phyloP scores from a whole-genome alignment of 1,140 invertebrate species.

The Caenorhabditis briggsae region DNA sequence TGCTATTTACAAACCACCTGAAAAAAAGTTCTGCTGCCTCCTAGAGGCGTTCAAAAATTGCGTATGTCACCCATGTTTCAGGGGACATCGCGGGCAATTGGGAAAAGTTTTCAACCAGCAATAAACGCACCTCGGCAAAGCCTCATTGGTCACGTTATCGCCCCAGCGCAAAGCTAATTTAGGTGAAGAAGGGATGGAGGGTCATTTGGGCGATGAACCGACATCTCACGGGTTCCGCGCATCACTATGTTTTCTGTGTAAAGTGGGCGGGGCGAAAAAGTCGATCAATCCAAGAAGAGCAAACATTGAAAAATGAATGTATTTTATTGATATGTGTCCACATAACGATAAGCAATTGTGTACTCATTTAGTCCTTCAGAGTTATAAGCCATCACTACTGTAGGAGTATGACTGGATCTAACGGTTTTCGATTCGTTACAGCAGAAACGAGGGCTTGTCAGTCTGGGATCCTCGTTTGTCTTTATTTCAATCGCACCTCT shows the following conservation, averaged over 20 bases:
- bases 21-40: constrained; percentile 9
- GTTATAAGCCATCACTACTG: constrained; percentile 19
- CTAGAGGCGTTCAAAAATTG: constrained; percentile 60
- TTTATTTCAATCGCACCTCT: not conserved
- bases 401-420: not conserved
- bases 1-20: no score
- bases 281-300: no score
- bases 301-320: not conserved
- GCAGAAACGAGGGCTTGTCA: constrained; percentile 9
- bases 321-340: no score
- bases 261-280: not conserved
- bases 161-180: constrained; percentile 72
- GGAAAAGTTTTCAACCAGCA: constrained; percentile 77
- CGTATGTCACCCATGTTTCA: constrained; percentile 62
- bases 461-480: not conserved
- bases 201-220: not conserved
- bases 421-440: not conserved
- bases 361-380: not conserved
- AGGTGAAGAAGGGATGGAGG: not conserved
- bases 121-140: constrained; percentile 77
- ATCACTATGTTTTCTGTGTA: not conserved
- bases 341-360: not conserved
- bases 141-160: constrained; percentile 77
- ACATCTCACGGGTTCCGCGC: constrained; percentile 22
- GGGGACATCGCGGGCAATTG: constrained; percentile 67